Evolutionary conservation across 2,888 invertebrate genomes (phyloP).

Genomic region (Andrena praecox): DNA sequence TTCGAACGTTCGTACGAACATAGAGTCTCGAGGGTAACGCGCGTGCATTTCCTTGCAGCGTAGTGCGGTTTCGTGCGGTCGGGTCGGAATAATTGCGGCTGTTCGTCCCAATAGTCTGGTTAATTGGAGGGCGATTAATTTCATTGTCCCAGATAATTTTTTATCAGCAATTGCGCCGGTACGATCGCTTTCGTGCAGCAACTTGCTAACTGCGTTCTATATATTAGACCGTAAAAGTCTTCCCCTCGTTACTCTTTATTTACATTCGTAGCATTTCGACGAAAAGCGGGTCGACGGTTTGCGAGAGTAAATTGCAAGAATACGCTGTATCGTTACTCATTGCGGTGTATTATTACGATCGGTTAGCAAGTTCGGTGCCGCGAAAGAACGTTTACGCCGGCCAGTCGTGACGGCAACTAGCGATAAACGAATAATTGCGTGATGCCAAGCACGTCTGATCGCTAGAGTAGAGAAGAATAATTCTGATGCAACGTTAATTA

Average conservation of each 20-base stretch:
- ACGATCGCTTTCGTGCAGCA: neutral
- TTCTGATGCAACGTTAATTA: constrained; percentile 12
- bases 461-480: neutral
- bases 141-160: constrained; percentile 2
- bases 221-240: neutral
- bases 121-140: neutral
- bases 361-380: neutral
- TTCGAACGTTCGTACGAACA: constrained; percentile 3
- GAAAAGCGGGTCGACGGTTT: neutral
- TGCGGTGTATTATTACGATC: neutral
- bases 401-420: neutral
- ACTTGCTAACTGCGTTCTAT: neutral
- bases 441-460: constrained; percentile 1
- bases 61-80: neutral
- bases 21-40: neutral
- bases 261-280: neutral
- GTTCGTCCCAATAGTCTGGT: neutral
- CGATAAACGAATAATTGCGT: constrained; percentile 12
- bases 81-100: neutral
- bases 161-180: neutral
- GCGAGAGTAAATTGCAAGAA: neutral
- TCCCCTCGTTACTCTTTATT: neutral
- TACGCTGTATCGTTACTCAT: neutral
- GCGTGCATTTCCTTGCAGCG: neutral
- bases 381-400: neutral